These are phyloP conservation scores for Bovichtus variegatus DNA, from an alignment of 2,797 vertebrate genomes.

Conservation along the genomic window DNA sequence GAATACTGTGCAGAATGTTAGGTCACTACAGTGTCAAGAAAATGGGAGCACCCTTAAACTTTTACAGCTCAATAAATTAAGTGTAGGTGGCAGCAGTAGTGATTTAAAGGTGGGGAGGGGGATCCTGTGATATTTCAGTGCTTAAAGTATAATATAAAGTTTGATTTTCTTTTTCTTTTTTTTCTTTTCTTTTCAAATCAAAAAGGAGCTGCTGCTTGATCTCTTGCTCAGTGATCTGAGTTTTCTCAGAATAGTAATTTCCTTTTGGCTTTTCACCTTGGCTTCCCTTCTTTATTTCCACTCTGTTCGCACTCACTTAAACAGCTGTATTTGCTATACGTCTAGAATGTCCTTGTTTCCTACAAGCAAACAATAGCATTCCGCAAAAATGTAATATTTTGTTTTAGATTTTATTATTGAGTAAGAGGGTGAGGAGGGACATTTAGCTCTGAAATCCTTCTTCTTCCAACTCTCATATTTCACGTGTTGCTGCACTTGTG, in stretches of 20 bases:
- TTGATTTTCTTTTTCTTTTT: neutral
- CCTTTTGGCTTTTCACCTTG: slow-evolving; percentile 48
- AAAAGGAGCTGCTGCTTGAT: slow-evolving; percentile 41
- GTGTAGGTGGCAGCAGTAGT: slow-evolving; percentile 20
- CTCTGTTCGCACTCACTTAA: slow-evolving; percentile 46
- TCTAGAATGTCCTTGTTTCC: slow-evolving; percentile 36
- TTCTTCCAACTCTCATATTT: slow-evolving; percentile 20
- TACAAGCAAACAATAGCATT: slow-evolving; percentile 39
- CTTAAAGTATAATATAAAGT: slow-evolving; percentile 46
- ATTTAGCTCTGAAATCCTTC: slow-evolving; percentile 28
- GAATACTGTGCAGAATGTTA: neutral
- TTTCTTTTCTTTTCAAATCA: too few relatives aligned
- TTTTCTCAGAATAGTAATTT: slow-evolving; percentile 55
- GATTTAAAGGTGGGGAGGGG: slow-evolving; percentile 6
- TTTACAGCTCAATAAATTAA: slow-evolving; percentile 30
- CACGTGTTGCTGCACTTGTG: slow-evolving; percentile 33
- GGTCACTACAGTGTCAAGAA: neutral
- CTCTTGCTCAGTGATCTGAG: slow-evolving; percentile 45
- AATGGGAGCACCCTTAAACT: slow-evolving; percentile 10
- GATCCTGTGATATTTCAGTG: slow-evolving; percentile 21
- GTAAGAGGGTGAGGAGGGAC: neutral
- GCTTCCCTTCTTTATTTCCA: slow-evolving; percentile 39
- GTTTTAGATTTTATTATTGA: slow-evolving; percentile 49
- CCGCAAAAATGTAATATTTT: slow-evolving; percentile 47
- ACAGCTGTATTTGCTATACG: slow-evolving; percentile 51